Percentiles rank a stretch among this genome's conserved stretches.
These are phyloP conservation scores for Sus scrofa DNA, from an alignment of 2,113 vertebrate species.

Conservation along the genomic window DNA sequence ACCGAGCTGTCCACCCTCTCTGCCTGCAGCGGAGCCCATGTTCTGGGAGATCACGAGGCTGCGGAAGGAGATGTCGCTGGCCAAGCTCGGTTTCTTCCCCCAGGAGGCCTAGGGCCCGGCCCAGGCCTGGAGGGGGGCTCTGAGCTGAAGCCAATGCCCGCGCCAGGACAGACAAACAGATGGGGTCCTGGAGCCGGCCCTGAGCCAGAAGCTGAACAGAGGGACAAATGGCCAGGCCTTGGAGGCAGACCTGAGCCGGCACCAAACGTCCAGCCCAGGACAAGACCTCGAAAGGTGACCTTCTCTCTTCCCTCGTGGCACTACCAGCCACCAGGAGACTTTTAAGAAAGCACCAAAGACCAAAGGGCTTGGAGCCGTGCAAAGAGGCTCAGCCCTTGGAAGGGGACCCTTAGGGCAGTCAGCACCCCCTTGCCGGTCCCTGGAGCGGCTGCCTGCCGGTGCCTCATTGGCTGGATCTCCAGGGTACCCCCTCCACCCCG, in stretches of 20 bases:
- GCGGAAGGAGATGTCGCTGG: constrained; percentile 96
- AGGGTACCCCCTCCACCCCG: background rate
- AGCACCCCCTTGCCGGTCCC: background rate
- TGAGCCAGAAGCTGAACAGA: constrained; percentile 88
- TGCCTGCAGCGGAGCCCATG: constrained; percentile 94
- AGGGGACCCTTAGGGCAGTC: background rate
- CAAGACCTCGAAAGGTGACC: background rate
- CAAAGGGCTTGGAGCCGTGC: background rate
- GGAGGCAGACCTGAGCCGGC: background rate
- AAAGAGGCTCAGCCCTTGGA: background rate
- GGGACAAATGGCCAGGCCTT: constrained; percentile 78
- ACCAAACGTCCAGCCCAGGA: background rate
- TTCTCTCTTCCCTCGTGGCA: background rate
- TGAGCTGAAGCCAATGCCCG: background rate
- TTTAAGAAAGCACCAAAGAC: constrained; percentile 55
- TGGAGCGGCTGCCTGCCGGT: background rate
- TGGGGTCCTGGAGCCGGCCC: background rate
- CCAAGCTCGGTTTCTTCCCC: constrained; percentile 96
- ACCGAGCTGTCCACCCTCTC: background rate
- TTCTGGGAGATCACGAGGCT: constrained; percentile 98
- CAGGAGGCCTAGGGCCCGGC: constrained; percentile 88
- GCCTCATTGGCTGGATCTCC: background rate
- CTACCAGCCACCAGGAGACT: constrained; percentile 27
- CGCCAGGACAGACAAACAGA: background rate
- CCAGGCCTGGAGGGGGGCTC: background rate